Evolutionary conservation across 2,797 vertebrate species (phyloP).

Genomic region (Oreochromis grahami): DNA sequence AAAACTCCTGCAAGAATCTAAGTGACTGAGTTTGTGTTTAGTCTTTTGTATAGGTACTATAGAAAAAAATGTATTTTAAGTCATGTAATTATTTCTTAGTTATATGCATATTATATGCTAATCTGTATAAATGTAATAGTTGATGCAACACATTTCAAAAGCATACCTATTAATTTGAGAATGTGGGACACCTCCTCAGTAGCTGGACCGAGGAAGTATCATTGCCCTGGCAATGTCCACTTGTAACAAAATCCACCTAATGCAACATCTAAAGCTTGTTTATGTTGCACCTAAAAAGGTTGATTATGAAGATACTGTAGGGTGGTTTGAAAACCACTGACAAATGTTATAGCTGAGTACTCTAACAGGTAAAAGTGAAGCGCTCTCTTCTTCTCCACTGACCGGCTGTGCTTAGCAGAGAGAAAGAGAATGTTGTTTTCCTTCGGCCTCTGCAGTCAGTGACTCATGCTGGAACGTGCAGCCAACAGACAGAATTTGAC

Average conservation of each 20-base stretch:
- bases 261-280: background rate
- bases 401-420: background rate
- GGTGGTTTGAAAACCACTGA: background rate
- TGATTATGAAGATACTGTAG: background rate
- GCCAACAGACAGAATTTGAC: conserved; percentile 70
- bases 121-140: background rate
- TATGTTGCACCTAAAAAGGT: background rate
- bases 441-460: conserved; percentile 38
- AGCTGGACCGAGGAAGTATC: background rate
- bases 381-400: background rate
- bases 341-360: background rate
- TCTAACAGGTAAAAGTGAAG: background rate
- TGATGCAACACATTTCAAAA: background rate
- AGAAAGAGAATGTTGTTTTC: conserved; percentile 39
- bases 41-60: background rate
- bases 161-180: background rate
- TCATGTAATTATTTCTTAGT: background rate
- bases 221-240: background rate
- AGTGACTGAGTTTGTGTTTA: background rate
- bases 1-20: background rate
- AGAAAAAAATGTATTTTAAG: background rate
- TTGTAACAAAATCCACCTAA: background rate
- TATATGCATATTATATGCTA: background rate
- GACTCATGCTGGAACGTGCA: conserved; percentile 67
- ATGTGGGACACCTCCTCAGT: background rate